A percentile compares a stretch with the other conserved stretches of the same genome.
phyloP scores from a whole-genome alignment of 2,888 invertebrate genomes.

The Melinaea marsaeus region DNA sequence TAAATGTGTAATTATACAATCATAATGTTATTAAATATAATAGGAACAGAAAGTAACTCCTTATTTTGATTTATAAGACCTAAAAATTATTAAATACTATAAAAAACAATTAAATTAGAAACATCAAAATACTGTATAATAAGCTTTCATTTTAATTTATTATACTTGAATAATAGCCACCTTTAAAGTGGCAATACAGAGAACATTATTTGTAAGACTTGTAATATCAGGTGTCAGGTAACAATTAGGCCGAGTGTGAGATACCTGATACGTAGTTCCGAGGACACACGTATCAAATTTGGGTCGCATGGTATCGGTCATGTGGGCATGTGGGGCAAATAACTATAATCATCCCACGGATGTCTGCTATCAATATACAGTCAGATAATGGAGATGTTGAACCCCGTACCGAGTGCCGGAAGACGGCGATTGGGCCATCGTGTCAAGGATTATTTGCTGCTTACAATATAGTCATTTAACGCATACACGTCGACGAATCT shows the following conservation, averaged over 20 bases:
- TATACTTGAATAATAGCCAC: too few relatives aligned
- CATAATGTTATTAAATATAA: too few relatives aligned
- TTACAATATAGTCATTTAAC: slow-evolving; percentile 20
- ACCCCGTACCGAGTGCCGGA: slow-evolving; percentile 58
- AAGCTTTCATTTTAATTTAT: too few relatives aligned
- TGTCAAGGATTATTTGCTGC: slow-evolving; percentile 31
- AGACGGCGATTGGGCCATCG: slow-evolving; percentile 45
- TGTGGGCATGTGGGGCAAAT: slow-evolving; percentile 50
- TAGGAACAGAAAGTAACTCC: too few relatives aligned
- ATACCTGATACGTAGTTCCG: neutral
- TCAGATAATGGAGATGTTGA: slow-evolving; percentile 67
- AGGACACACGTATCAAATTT: slow-evolving; percentile 12
- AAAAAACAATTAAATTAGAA: too few relatives aligned
- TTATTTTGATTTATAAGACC: too few relatives aligned
- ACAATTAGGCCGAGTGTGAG: neutral
- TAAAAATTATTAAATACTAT: too few relatives aligned
- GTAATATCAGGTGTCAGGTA: neutral
- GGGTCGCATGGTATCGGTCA: slow-evolving; percentile 11
- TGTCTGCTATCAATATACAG: slow-evolving; percentile 69
- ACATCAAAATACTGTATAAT: too few relatives aligned
- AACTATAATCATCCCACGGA: slow-evolving; percentile 55
- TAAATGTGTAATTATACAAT: too few relatives aligned
- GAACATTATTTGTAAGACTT: too few relatives aligned
- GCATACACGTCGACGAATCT: neutral
- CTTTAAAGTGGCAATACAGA: too few relatives aligned